Base-by-base conservation (phyloP, 92 coral and sea anemone species). In the Meandrina meandrites region DNA sequence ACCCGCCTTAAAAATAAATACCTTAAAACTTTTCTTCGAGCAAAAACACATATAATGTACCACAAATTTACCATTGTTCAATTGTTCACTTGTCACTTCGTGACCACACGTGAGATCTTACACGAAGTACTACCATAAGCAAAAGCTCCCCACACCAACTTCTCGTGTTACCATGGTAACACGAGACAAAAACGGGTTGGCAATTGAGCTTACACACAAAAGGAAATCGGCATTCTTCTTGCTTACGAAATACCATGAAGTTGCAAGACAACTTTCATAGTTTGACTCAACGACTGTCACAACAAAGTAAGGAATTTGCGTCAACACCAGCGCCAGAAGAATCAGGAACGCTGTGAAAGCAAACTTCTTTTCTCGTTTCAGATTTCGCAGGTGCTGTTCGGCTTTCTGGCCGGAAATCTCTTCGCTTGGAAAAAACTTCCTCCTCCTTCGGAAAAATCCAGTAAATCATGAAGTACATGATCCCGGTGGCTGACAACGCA, bases 151-250 rank as follows among this genome's bases (percentile, higher is more conserved):
- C n/a, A n/a, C n/a, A n/a, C n/a, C n/a, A n/a, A n/a, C n/a, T n/a
- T n/a, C n/a, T n/a, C n/a, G n/a, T n/a, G n/a, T n/a, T n/a, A n/a
- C n/a, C n/a, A n/a, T n/a, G n/a, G n/a, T n/a, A n/a, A n/a, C n/a
- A n/a, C n/a, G n/a, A n/a, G n/a, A 91, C 62, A 91, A 30, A 16
- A 91, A 42, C 32, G 93, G 84, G 47, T 91, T 87, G 2, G 86
- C 82, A 16, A 84, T 87, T 1, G 93, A 83, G 35, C 80, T 91
- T 5, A 79, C 45, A 1, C 82, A 87, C 18, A 91, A 69, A 0
- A 78, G 62, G 48, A 83, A 91, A 11, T 83, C 88, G 5, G 86
- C 68, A 27, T 75, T 83, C 42, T 68, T 34, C 2, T 79, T 28
- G 51, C 48, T 56, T 9, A 71, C 84, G 24, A 69, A 67, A 51